Base-by-base conservation (phyloP, 2,797 vertebrate species). In the Lithobates pipiens region DNA sequence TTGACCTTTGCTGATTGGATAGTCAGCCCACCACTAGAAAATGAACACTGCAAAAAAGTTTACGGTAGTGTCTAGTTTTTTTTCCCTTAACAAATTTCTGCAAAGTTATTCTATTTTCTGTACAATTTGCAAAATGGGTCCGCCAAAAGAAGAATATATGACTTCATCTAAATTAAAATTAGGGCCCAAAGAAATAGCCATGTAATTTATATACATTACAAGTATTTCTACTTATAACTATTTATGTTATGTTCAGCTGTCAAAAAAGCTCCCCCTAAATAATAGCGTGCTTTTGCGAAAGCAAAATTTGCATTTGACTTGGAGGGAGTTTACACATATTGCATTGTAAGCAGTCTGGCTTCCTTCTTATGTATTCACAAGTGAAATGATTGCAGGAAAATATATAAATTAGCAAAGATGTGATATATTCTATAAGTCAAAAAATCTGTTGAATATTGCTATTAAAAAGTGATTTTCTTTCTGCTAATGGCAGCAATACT, bases 131-230 rank as follows among this genome's bases (percentile, higher is more conserved):
- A 67, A 78, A 73, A 78, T 69, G 27, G 42, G 78, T 68, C 70
- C 46, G 71, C 76, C 36, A 34, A 46, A 86, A 77, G 76, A 39
- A 86, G 83, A 83, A 86, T 86, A 79, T 86, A 86, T 83, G 75
- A 78, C 85, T 75, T 79, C 57, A 86, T 86, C 80, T 86, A 86
- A 86, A 86, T 86, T 78, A 86, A 83, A 83, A 86, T 83, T 77
- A 79, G 76, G 46, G 75, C 80, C 85, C 54, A 57, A 75, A 78
- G 80, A 67, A 86, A 86, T 83, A 74, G 75, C 27, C n/a, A 36
- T 77, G 77, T 83, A 39, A 86, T 86, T 86, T 86, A 86, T 86
- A 86, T 83, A 86, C 76, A 74, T 86, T 83, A 74, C 85, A 83
- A 79, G 63, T 46, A 77, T 86, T 83, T 77, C 69, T 82, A 86